Evolutionary conservation across 2,888 invertebrate genomes (phyloP).

Genomic region (Nasonovia ribisnigri): DNA sequence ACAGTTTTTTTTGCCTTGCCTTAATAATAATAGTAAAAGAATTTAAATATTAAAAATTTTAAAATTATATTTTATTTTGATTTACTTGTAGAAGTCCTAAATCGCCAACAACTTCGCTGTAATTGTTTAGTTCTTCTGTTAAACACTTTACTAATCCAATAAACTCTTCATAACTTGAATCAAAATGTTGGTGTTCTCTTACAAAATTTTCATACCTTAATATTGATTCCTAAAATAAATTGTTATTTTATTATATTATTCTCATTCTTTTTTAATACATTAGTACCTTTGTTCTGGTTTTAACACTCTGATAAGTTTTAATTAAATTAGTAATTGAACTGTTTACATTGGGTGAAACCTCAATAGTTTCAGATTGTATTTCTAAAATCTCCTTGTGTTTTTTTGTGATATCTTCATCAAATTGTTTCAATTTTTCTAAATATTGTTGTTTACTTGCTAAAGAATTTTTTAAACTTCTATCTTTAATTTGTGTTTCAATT

Average conservation of each 20-base stretch:
- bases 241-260: background rate
- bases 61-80: background rate
- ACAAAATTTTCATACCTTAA: constrained; percentile 87
- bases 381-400: constrained; percentile 80
- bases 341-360: constrained; percentile 82
- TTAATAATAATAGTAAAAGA: constrained; percentile 71
- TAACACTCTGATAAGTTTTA: constrained; percentile 85
- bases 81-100: constrained; percentile 77
- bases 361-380: constrained; percentile 79
- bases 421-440: constrained; percentile 80
- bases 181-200: constrained; percentile 83
- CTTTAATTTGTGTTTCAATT: constrained; percentile 87
- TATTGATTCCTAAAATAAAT: constrained; percentile 77
- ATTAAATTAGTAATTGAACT: constrained; percentile 82
- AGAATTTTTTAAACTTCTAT: constrained; percentile 88
- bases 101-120: constrained; percentile 89
- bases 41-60: background rate
- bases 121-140: constrained; percentile 80
- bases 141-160: constrained; percentile 82
- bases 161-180: constrained; percentile 79
- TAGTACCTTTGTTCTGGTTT: constrained; percentile 78
- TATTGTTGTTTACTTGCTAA: constrained; percentile 86
- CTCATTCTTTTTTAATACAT: background rate
- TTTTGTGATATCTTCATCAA: constrained; percentile 79
- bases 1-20: constrained; percentile 84